Base-by-base conservation (phyloP, 2,888 invertebrate species). In the Elysia crispata region DNA sequence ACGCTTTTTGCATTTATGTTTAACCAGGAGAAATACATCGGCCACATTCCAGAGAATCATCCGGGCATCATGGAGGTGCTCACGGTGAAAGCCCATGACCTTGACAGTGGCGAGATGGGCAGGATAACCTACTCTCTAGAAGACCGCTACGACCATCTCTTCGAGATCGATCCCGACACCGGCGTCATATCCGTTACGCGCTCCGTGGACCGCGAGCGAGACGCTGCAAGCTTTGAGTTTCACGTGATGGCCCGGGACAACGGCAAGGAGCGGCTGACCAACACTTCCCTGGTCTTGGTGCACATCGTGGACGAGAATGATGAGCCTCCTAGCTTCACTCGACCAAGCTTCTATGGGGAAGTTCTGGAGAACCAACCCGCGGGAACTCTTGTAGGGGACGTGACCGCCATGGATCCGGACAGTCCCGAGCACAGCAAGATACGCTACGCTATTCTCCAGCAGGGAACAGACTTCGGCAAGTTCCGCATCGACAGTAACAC, bases 301-400 rank as follows among this genome's bases (percentile, higher is more conserved):
- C 97, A 97, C 91, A 97, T 99, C 0, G 92, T 96, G 76, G 99
- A 99, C 92, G 96, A 96, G 85, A 98, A 99, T 91, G 99, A 99
- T 92, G 98, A 99, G 90, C 94, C 96, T 25, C 99, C 99, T 0
- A 94, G 95, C 5, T 99, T 99, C 81, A 67, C 70, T 60, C 80
- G 76, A n/a, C 80, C 95, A 80, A 96, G 96, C 86, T 98, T 98
- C 91, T 96, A 97, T 87, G 96, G 97, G 0, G 95, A 96, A 23
- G 95, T 98, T 0, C 93, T 97, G 50, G 99, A 99, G 92, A 96
- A 96, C 6, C 96, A 96, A 1, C 95, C 96, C 18, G 94, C 96
- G 0, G 97, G 97, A 0, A 95, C 97, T 0, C 96, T 96, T 0
- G 96, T 98, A 0, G 95, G 97, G 0, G 97, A 97, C 0, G 94